Conservation (phyloP, 2,888 invertebrate genomes). For the Beris chalybata region DNA sequence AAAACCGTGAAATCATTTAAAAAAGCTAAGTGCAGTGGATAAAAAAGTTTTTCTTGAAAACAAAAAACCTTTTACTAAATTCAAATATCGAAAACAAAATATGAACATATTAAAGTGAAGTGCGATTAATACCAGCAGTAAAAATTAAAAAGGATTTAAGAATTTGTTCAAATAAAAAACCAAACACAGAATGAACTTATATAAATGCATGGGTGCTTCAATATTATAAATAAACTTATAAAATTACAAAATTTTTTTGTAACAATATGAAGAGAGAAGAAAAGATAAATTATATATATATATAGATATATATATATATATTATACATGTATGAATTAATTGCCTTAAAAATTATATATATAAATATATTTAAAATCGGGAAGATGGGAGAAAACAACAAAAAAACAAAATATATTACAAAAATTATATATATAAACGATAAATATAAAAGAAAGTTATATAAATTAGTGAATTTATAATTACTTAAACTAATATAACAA, state of each 20-base stretch:
- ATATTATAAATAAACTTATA: conserved; percentile 28
- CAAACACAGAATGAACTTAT: conserved; percentile 30
- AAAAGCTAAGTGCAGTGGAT: not conserved
- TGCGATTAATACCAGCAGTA: not conserved
- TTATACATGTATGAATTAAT: conserved; percentile 43
- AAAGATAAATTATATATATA: conserved; percentile 35
- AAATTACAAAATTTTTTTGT: conserved; percentile 27
- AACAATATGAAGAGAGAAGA: conserved; percentile 26
- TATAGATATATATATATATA: conserved; percentile 35
- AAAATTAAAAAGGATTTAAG: conserved; percentile 7
- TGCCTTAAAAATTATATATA: conserved; percentile 40
- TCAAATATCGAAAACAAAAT: not conserved
- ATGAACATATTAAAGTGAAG: not conserved
- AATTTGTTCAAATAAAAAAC: conserved; percentile 21
- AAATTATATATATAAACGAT: conserved; percentile 31
- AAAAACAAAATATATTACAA: conserved; percentile 37
- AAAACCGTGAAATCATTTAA: no score
- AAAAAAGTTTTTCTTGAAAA: conserved; percentile 1
- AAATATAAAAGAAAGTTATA: conserved; percentile 31
- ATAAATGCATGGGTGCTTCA: conserved; percentile 39
- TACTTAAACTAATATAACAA: conserved; percentile 22
- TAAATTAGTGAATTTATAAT: conserved; percentile 32
- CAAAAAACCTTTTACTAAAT: not conserved
- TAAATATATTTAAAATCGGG: conserved; percentile 36
- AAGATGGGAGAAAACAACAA: conserved; percentile 29